phyloP scores from a whole-genome alignment of 2,888 invertebrate genomes.

The Tortrix viridana region DNA sequence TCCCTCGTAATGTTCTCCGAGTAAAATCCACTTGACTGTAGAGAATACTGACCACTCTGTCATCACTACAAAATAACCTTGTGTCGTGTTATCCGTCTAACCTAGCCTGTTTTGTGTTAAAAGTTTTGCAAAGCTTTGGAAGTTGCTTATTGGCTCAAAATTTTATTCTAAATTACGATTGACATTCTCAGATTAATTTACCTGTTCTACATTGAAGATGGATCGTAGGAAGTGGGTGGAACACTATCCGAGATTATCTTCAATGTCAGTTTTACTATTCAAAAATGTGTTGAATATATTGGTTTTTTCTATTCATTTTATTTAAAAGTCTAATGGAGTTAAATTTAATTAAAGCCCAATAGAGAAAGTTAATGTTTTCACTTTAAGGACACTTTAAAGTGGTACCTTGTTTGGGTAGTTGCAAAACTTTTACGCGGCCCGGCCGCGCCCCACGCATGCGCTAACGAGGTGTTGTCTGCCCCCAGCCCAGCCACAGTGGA shows the following conservation, averaged over 20 bases:
- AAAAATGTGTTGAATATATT: slow-evolving; percentile 1
- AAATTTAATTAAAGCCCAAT: slow-evolving; percentile 9
- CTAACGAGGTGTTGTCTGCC: slow-evolving; percentile 78
- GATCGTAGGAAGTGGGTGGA: background rate
- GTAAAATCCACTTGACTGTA: slow-evolving; percentile 10
- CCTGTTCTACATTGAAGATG: background rate
- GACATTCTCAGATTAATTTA: slow-evolving; percentile 1
- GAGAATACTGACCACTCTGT: slow-evolving; percentile 15
- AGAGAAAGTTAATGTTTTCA: slow-evolving; percentile 9
- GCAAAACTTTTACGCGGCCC: slow-evolving; percentile 54
- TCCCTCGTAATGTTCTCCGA: slow-evolving; percentile 11
- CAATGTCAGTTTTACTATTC: slow-evolving; percentile 6
- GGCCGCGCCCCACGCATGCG: slow-evolving; percentile 68
- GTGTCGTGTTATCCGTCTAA: slow-evolving; percentile 64
- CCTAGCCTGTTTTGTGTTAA: slow-evolving; percentile 60
- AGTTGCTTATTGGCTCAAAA: slow-evolving; percentile 53
- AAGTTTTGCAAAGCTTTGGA: slow-evolving; percentile 70
- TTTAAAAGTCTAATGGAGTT: slow-evolving; percentile 8
- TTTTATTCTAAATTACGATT: slow-evolving; percentile 20
- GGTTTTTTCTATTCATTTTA: slow-evolving; percentile 5
- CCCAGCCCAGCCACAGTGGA: slow-evolving; percentile 81
- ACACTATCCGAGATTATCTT: background rate
- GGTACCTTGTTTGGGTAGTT: slow-evolving; percentile 40
- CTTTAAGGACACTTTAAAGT: slow-evolving; percentile 17
- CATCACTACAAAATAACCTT: slow-evolving; percentile 45